phyloP scores from a whole-genome alignment of 1,140 invertebrate species.

The Pentalonia nigronervosa region DNA sequence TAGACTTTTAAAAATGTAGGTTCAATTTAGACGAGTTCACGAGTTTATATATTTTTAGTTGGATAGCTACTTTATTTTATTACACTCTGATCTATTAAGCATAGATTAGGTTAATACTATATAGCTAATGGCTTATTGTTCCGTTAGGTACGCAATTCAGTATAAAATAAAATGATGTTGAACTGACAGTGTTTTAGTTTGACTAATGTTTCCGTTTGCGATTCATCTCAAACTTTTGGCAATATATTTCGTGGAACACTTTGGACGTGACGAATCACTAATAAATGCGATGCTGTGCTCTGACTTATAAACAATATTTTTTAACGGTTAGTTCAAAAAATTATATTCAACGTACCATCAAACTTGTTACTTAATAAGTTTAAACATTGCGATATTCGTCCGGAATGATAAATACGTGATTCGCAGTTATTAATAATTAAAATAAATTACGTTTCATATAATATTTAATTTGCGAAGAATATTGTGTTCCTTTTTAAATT shows the following conservation, averaged over 20 bases:
- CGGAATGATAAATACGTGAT: background rate
- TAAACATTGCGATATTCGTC: background rate
- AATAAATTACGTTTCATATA: background rate
- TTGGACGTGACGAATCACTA: background rate
- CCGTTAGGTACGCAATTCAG: too few relatives aligned
- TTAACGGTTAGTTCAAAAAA: background rate
- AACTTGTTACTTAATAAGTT: background rate
- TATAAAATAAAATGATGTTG: background rate
- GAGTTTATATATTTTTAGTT: too few relatives aligned
- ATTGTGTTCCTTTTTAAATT: background rate
- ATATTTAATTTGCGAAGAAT: background rate
- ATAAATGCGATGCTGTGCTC: background rate
- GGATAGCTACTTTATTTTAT: too few relatives aligned
- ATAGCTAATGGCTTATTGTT: too few relatives aligned
- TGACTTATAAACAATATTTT: background rate
- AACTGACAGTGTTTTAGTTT: background rate
- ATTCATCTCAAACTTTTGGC: background rate
- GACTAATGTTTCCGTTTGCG: background rate
- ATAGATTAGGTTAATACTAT: too few relatives aligned
- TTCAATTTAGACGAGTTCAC: too few relatives aligned
- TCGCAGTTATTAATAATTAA: background rate
- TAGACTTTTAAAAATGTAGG: too few relatives aligned
- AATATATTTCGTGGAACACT: background rate
- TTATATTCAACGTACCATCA: background rate
- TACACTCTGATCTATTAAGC: too few relatives aligned